Evolutionary conservation across 1,140 invertebrate genomes (phyloP).

Genomic region (Megalopta genalis): DNA sequence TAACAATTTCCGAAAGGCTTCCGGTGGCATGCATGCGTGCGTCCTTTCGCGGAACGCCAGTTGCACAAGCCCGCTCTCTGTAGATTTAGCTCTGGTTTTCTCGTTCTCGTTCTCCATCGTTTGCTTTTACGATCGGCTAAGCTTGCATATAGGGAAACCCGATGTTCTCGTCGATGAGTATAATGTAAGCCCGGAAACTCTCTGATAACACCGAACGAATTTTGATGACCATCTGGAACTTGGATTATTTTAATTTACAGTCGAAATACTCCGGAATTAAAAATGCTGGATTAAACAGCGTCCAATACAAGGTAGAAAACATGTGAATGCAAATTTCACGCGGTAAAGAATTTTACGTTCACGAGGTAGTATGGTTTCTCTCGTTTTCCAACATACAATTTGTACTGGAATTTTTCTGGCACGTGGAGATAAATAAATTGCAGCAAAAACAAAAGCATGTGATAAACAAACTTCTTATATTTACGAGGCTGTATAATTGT

Average conservation of each 20-base stretch:
- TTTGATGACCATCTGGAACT: not conserved
- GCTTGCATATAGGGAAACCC: slow-evolving; percentile 4
- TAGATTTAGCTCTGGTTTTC: slow-evolving; percentile 36
- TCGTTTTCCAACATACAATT: too few relatives aligned
- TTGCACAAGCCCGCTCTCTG: slow-evolving; percentile 10
- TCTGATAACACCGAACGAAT: not conserved
- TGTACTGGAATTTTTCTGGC: too few relatives aligned
- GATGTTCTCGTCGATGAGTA: slow-evolving; percentile 13
- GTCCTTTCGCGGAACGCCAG: slow-evolving; percentile 15
- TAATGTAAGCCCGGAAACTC: slow-evolving; percentile 6
- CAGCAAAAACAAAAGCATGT: too few relatives aligned
- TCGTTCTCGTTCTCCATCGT: slow-evolving; percentile 33
- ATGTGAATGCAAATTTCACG: too few relatives aligned
- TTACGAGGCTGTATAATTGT: too few relatives aligned
- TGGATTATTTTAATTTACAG: not conserved
- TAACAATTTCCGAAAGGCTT: slow-evolving; percentile 34
- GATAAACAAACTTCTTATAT: too few relatives aligned
- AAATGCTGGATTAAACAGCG: too few relatives aligned
- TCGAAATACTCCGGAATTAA: not conserved
- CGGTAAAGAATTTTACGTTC: too few relatives aligned
- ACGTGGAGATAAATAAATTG: too few relatives aligned
- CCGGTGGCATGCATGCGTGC: slow-evolving; percentile 25
- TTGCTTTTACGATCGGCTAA: slow-evolving; percentile 40
- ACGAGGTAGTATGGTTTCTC: too few relatives aligned
- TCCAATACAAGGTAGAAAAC: too few relatives aligned